Evolutionary conservation across 2,113 vertebrate genomes (phyloP), one percentile per base, ranked within the genome.

Genomic region (Chroicocephalus ridibundus): DNA sequence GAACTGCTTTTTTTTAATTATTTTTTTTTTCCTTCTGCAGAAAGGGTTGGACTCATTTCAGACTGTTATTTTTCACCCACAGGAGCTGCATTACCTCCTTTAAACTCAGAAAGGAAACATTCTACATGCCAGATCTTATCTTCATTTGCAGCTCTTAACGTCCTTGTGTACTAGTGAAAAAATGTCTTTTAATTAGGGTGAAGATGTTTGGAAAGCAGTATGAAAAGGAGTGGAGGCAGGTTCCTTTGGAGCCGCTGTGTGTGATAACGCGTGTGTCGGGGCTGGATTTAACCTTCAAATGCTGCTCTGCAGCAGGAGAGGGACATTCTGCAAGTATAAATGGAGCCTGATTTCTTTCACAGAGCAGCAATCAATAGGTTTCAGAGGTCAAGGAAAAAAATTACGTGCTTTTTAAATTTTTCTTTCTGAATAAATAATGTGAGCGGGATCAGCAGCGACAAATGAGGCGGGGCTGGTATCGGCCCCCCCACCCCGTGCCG

Each of bases 381-480:
- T 16, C 47, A 42, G 79, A 60, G 80, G 88, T 81, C 88, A 57
- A 81, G 69, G 58, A 4, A 47, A 31, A 62, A 49, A 36, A 17
- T 2, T 21, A 13, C 0, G 11, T 2, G 40, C 68, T 70, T 70
- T 49, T 18, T 1, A 36, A 6, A 12, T 19, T 42, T 70, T 52
- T 27, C 19, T 64, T 47, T 69, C 22, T 32, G 5, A 40, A 68
- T 69, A 74, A 54, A 58, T 42, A 13, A 55, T 3, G 31, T 1
- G 55, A 11, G 46, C 2, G 49, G 68, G 54, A 3, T 34, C 54
- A 8, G 40, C 62, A 12, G 81, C 8, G 40, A 27, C 21, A 58
- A 11, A 31, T 1, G 61, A 6, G 14, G 42, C 0, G 19, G 88
- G 74, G 47, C 2, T 5, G 64, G 57, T 12, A 4, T 13, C 6